Base-by-base conservation (phyloP, 2,113 vertebrate species). In the Theropithecus gelada region DNA sequence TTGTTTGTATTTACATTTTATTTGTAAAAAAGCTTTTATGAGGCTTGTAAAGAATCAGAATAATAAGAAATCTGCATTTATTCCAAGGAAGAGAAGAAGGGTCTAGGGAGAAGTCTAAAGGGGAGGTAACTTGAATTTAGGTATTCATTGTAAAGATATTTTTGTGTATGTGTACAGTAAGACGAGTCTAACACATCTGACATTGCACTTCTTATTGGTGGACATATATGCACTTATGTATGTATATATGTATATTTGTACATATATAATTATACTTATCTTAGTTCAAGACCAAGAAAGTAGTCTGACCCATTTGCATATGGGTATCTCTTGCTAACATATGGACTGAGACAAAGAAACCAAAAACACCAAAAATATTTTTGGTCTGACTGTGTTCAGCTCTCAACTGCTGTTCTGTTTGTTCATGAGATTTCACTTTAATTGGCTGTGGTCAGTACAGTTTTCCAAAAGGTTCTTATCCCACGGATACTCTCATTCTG, bases 1-100 rank as follows among this genome's bases (percentile, higher is more conserved):
- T 73, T 93, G 17, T 93, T 82, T 80, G 85, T 78, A 59, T 59
- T 79, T 94, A 40, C 75, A 90, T 79, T 93, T 68, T 11, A 79
- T 22, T 82, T 93, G 8, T 16, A 40, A 13, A 93, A 87, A 75
- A 45, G 0, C 0, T 50, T 89, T 97, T 43, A 18, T 81, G 23
- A 84, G 23, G 11, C 16, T 68, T 79, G 6, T 23, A 88, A 93
- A 72, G 10, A 72, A 76, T 10, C 68, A 30, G 18, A 90, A 48
- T 55, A 32, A 48, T 17, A 76, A 70, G 48, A 4, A 96, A 35
- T 8, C 18, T 82, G 43, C 4, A 73, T 64, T 61, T 68, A 87
- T 72, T 25, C 14, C 17, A 86, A 72, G 6, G 7, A 93, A 52
- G 11, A 92, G 23, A 90, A 64, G 3, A 76, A 70, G 18, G 2